Evolutionary conservation across 1,140 invertebrate species (phyloP).

Genomic region (Drosophila serrata): DNA sequence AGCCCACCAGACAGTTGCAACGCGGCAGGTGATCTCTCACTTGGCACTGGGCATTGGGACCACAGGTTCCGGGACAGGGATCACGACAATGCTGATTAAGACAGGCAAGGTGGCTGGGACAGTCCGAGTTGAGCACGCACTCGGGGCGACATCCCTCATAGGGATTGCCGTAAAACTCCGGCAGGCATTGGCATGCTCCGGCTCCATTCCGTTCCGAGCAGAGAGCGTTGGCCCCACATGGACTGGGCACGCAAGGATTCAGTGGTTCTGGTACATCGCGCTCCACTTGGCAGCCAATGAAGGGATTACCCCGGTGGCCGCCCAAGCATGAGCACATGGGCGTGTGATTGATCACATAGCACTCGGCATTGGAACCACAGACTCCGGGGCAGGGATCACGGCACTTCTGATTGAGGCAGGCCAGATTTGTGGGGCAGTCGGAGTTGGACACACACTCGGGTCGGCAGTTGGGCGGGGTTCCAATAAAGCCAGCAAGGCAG

Average conservation of each 20-base stretch:
- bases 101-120: constrained; percentile 89
- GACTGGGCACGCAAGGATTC: constrained; percentile 87
- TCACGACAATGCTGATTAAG: constrained; percentile 91
- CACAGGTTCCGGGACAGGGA: constrained; percentile 92
- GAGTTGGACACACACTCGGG: constrained; percentile 88
- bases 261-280: constrained; percentile 78
- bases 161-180: constrained; percentile 90
- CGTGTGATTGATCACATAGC: constrained; percentile 89
- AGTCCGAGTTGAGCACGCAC: constrained; percentile 91
- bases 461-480: constrained; percentile 87
- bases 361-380: constrained; percentile 88
- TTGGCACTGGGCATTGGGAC: constrained; percentile 90
- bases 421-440: constrained; percentile 86
- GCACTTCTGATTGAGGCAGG: constrained; percentile 88
- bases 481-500: constrained; percentile 88
- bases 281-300: constrained; percentile 86
- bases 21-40: constrained; percentile 91
- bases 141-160: constrained; percentile 91
- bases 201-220: constrained; percentile 89
- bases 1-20: constrained; percentile 89
- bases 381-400: constrained; percentile 87
- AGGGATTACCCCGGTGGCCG: constrained; percentile 91
- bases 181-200: constrained; percentile 90
- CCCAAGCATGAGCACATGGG: constrained; percentile 89
- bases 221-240: constrained; percentile 87